Evolutionary conservation across 2,113 vertebrate species (phyloP).

Genomic region (Sylvia atricapilla): DNA sequence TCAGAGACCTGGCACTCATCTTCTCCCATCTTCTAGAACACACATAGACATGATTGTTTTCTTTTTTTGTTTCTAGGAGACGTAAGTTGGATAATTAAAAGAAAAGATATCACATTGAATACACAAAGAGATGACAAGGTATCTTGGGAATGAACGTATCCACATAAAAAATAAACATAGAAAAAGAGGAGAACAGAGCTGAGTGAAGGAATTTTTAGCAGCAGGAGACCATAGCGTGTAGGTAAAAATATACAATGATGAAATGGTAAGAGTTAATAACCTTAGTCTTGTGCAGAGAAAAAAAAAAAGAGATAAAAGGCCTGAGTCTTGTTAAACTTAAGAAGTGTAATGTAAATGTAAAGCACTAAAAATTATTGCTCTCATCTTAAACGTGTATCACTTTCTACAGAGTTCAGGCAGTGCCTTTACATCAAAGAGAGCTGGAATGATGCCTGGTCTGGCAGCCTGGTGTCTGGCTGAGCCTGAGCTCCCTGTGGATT

Average conservation of each 20-base stretch:
- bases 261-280: neutral
- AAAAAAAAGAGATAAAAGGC: neutral
- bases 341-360: neutral
- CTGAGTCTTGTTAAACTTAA: neutral
- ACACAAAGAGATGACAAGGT: neutral
- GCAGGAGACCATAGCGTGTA: neutral
- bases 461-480: neutral
- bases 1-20: neutral
- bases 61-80: neutral
- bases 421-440: conserved; percentile 17
- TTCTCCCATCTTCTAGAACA: neutral
- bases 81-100: neutral
- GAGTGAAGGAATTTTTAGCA: neutral
- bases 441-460: neutral
- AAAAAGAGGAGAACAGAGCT: neutral
- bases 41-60: neutral
- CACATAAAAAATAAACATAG: neutral
- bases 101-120: neutral
- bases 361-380: neutral
- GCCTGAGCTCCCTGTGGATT: neutral
- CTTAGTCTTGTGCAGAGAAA: neutral
- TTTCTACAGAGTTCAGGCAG: neutral
- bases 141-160: neutral
- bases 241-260: neutral
- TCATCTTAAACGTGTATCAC: neutral